Percentiles rank a stretch among this genome's conserved stretches.
Evolutionary conservation across 1,140 invertebrate species (phyloP).

Genomic region (Ruditapes philippinarum): DNA sequence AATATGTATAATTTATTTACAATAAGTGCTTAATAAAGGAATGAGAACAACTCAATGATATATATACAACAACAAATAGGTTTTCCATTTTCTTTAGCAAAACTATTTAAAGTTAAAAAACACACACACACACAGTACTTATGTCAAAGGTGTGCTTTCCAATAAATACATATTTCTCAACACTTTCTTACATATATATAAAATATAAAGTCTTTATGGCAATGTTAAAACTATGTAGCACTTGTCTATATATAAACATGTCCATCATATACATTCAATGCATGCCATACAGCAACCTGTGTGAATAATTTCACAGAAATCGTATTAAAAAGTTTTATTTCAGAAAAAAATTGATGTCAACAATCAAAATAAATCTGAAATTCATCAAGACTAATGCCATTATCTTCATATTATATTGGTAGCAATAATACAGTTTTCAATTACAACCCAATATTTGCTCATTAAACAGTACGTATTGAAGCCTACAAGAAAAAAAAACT

Average conservation of each 20-base stretch:
- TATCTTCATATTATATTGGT: no score
- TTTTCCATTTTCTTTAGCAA: not conserved
- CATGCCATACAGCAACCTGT: no score
- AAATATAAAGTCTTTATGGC: constrained; percentile 34
- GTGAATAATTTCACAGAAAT: no score
- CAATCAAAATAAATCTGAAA: no score
- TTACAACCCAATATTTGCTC: no score
- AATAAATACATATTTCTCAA: not conserved
- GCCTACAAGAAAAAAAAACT: no score
- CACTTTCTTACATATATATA: not conserved
- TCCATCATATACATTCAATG: not conserved
- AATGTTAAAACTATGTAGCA: constrained; percentile 23
- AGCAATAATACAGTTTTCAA: no score
- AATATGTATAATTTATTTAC: not conserved
- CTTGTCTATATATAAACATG: not conserved
- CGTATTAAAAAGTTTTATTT: no score
- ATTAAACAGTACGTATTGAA: no score
- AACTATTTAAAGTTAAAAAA: not conserved
- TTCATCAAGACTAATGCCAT: no score
- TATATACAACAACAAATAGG: not conserved
- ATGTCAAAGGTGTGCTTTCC: not conserved
- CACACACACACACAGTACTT: no score
- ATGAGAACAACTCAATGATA: not conserved
- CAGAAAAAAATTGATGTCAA: no score
- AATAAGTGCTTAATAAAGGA: not conserved